Conservation (phyloP, 1,140 invertebrate species). For the Vanessa atalanta region DNA sequence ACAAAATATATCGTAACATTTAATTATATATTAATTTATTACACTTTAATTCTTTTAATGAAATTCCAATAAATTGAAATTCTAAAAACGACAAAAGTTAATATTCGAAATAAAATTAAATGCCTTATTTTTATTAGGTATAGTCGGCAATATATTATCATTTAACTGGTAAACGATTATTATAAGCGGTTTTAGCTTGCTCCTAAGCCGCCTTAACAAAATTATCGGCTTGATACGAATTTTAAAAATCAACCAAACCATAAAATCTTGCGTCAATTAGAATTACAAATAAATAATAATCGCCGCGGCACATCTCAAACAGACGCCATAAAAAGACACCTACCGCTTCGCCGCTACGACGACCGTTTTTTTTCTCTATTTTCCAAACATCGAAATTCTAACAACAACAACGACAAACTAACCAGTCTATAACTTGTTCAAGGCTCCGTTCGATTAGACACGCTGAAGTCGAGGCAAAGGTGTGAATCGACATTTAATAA, state of each 20-base stretch:
- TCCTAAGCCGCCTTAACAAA: not conserved
- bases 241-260: slow-evolving; percentile 14
- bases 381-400: slow-evolving; percentile 31
- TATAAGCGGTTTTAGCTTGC: too few relatives aligned
- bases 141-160: too few relatives aligned
- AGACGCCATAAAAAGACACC: slow-evolving; percentile 32
- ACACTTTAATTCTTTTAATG: not conserved
- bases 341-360: slow-evolving; percentile 30
- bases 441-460: slow-evolving; percentile 58
- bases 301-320: slow-evolving; percentile 33
- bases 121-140: too few relatives aligned
- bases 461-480: slow-evolving; percentile 57
- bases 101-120: too few relatives aligned
- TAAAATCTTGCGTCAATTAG: slow-evolving; percentile 8
- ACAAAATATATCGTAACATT: too few relatives aligned
- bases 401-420: slow-evolving; percentile 43
- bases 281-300: slow-evolving; percentile 31
- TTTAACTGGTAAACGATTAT: too few relatives aligned
- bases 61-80: too few relatives aligned
- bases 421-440: slow-evolving; percentile 47
- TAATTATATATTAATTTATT: not conserved
- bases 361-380: slow-evolving; percentile 17
- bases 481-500: slow-evolving; percentile 76
- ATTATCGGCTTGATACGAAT: slow-evolving; percentile 1
- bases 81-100: too few relatives aligned